Evolutionary conservation across 2,888 invertebrate species (phyloP).

Genomic region (Cryptophagus acutangulus): DNA sequence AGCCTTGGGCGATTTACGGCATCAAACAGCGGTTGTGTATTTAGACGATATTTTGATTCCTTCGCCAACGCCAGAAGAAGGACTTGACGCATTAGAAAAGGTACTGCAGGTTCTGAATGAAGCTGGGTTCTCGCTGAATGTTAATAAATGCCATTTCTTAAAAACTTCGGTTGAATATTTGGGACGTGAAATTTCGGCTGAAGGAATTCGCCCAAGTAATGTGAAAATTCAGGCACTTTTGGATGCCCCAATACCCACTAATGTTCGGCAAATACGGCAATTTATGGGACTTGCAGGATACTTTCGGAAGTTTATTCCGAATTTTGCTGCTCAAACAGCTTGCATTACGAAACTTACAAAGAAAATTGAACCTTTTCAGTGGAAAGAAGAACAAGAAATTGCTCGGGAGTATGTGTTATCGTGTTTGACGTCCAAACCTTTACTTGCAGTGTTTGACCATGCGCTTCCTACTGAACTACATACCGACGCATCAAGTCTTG

Average conservation of each 20-base stretch:
- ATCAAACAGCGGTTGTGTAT: conserved; percentile 11
- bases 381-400: conserved; percentile 1
- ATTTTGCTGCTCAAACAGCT: conserved; percentile 22
- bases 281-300: conserved; percentile 25
- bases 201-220: conserved; percentile 10
- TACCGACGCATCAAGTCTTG: conserved; percentile 29
- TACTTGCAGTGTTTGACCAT: conserved; percentile 23
- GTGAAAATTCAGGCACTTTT: conserved; percentile 22
- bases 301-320: conserved; percentile 27
- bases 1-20: conserved; percentile 6
- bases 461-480: conserved; percentile 27
- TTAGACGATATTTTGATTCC: conserved; percentile 17
- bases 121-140: conserved; percentile 17
- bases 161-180: conserved; percentile 13
- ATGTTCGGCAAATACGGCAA: conserved; percentile 20
- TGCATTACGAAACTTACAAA: conserved; percentile 21
- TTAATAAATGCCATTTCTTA: conserved; percentile 19
- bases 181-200: conserved; percentile 15
- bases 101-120: conserved; percentile 12
- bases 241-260: conserved; percentile 31
- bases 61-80: conserved; percentile 10
- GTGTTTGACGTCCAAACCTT: conserved; percentile 12
- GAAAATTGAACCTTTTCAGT: conserved; percentile 9
- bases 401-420: conserved; percentile 1
- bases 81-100: conserved; percentile 11